These are phyloP conservation scores for Phengaris alcon DNA, from an alignment of 2,888 invertebrate genomes.

Conservation along the genomic window DNA sequence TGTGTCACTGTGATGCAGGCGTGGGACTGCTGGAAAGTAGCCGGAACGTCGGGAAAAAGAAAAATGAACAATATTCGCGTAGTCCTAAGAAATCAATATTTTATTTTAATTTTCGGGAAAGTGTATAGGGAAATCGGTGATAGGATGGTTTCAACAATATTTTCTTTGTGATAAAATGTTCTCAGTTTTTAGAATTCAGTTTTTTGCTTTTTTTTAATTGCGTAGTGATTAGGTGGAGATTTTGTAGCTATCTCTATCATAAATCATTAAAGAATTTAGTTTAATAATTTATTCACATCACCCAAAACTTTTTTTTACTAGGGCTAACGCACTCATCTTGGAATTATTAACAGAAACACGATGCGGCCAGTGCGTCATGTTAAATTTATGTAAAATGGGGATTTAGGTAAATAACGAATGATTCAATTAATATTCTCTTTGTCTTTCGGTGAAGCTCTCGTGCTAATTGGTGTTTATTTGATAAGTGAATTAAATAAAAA, in stretches of 20 bases:
- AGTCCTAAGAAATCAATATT: too few relatives aligned
- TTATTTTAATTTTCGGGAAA: neutral
- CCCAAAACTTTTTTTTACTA: neutral
- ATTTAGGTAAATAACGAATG: slow-evolving; percentile 12
- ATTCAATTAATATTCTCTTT: slow-evolving; percentile 3
- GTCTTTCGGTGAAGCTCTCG: slow-evolving; percentile 7
- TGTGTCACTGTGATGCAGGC: too few relatives aligned
- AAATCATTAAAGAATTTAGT: too few relatives aligned
- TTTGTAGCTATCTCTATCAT: too few relatives aligned
- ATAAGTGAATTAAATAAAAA: neutral
- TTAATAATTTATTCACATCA: too few relatives aligned
- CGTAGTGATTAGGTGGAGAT: too few relatives aligned
- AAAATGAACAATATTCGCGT: too few relatives aligned
- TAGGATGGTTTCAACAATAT: too few relatives aligned
- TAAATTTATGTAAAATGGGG: too few relatives aligned
- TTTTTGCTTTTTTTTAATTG: neutral
- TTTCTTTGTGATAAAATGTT: neutral
- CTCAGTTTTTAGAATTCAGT: neutral
- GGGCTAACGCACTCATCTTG: neutral
- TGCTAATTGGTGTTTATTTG: slow-evolving; percentile 8
- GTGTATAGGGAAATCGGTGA: neutral
- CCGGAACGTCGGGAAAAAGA: too few relatives aligned
- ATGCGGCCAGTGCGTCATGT: neutral
- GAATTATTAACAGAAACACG: neutral
- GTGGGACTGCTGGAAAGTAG: too few relatives aligned